Percentiles rank a stretch among this genome's conserved stretches.
Conservation (phyloP, 1,140 invertebrate genomes). For the Procambarus clarkii region DNA sequence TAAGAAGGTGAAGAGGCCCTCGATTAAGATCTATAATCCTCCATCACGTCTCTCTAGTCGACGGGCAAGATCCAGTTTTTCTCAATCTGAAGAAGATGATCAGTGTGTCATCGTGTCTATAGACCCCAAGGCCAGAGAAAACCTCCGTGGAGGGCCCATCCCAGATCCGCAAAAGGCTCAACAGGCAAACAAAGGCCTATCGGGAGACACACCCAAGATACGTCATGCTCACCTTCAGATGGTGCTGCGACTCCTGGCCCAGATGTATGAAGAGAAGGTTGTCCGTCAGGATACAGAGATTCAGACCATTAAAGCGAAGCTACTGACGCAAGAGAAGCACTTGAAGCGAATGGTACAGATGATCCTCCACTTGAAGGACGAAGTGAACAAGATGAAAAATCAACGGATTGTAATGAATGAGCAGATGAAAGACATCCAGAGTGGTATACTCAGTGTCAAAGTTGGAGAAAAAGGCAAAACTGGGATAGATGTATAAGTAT, state of each 20-base stretch:
- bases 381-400: constrained; percentile 33
- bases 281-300: constrained; percentile 67
- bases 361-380: constrained; percentile 57
- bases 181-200: background rate
- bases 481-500: constrained; percentile 36
- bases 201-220: constrained; percentile 35
- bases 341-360: constrained; percentile 67
- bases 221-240: constrained; percentile 67
- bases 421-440: background rate
- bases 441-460: constrained; percentile 40
- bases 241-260: constrained; percentile 65
- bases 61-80: constrained; percentile 22
- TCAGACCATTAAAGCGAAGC: constrained; percentile 47
- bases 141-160: background rate
- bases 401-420: background rate
- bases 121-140: background rate
- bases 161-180: background rate
- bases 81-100: constrained; percentile 26
- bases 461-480: constrained; percentile 34
- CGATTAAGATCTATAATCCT: constrained; percentile 67
- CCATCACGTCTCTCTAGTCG: constrained; percentile 42
- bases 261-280: constrained; percentile 70
- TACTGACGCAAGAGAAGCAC: constrained; percentile 69
- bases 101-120: constrained; percentile 35
- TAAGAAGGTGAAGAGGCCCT: constrained; percentile 66